Conservation (phyloP, 2,113 vertebrate species). For the Pagrus major region DNA sequence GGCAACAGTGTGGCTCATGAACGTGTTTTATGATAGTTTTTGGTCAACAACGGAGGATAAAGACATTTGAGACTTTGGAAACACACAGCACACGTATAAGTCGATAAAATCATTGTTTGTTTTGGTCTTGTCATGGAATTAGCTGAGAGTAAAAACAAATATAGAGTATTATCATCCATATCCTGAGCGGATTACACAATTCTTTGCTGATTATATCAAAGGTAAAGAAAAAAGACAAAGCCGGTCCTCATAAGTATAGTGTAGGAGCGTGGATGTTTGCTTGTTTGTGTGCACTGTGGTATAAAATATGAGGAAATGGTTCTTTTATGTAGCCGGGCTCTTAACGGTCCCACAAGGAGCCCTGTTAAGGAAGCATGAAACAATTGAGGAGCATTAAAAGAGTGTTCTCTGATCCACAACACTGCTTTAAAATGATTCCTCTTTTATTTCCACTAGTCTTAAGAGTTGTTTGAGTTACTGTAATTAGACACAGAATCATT, state of each 20-base stretch:
- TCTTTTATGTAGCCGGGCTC: conserved; percentile 18
- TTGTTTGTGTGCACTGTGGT: conserved; percentile 7
- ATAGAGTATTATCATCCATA: neutral
- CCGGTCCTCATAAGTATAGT: conserved; percentile 13
- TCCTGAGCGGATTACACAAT: neutral
- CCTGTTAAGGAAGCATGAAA: conserved; percentile 6
- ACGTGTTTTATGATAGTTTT: no score
- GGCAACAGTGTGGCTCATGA: no score
- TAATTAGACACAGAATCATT: neutral
- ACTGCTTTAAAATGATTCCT: neutral
- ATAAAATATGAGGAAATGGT: conserved; percentile 15
- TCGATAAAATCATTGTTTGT: neutral
- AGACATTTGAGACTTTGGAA: no score
- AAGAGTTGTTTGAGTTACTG: neutral
- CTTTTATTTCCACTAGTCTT: neutral
- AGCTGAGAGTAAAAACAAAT: neutral
- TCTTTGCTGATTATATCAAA: neutral
- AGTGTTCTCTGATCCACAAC: neutral
- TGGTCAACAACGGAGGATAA: no score
- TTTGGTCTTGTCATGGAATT: neutral
- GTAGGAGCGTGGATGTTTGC: neutral
- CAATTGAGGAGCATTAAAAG: conserved; percentile 11
- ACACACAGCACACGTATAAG: neutral
- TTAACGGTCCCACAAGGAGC: conserved; percentile 20
- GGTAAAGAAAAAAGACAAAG: neutral